Evolutionary conservation across 2,113 vertebrate genomes (phyloP).

Genomic region (Aepyceros melampus): DNA sequence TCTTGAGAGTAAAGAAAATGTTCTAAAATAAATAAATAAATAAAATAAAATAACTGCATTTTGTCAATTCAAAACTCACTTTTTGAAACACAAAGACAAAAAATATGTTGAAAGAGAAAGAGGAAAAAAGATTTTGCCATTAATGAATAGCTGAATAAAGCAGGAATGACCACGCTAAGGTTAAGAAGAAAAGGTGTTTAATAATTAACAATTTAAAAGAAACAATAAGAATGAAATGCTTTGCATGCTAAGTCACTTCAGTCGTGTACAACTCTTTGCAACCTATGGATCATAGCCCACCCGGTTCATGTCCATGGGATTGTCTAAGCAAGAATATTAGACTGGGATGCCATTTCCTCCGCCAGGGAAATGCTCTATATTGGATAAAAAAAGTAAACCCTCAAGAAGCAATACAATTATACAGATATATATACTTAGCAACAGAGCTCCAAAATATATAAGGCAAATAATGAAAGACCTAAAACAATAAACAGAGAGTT

Average conservation of each 20-base stretch:
- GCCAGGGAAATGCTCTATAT: neutral
- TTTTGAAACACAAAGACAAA: neutral
- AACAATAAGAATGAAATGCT: neutral
- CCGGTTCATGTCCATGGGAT: neutral
- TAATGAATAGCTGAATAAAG: neutral
- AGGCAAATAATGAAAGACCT: neutral
- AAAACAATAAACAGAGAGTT: neutral
- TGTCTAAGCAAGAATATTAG: neutral
- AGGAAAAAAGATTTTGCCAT: neutral
- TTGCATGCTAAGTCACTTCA: neutral
- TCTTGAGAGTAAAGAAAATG: too few species aligned
- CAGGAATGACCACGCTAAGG: neutral
- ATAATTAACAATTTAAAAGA: neutral
- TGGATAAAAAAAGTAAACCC: neutral
- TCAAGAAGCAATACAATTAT: neutral
- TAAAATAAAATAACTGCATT: neutral
- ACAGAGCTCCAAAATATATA: neutral
- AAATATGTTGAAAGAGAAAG: neutral
- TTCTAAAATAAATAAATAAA: too few species aligned
- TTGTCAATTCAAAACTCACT: neutral
- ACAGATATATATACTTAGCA: neutral
- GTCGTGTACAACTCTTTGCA: neutral
- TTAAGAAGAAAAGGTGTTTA: neutral
- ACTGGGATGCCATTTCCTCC: neutral
- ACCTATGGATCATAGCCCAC: neutral